Percentiles rank a stretch among this genome's conserved stretches.
Evolutionary conservation across 2,888 invertebrate genomes (phyloP).

Genomic region (Atherix ibis): DNA sequence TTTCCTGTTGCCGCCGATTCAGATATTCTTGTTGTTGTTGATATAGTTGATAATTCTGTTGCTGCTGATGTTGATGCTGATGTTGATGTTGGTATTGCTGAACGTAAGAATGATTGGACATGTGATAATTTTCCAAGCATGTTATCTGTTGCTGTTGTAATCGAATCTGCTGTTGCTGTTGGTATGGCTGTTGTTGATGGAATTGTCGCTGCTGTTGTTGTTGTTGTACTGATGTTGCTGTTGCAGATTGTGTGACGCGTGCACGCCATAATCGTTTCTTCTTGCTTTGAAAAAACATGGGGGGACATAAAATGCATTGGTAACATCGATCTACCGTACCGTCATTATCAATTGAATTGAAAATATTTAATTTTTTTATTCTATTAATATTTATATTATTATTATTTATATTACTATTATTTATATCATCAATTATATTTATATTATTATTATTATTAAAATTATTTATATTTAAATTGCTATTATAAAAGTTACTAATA

Average conservation of each 20-base stretch:
- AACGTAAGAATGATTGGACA: neutral
- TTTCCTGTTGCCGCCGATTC: too few relatives aligned
- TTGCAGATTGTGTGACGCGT: conserved; percentile 23
- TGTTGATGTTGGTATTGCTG: conserved; percentile 16
- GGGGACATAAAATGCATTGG: conserved; percentile 33
- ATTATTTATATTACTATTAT: conserved; percentile 5
- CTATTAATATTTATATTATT: conserved; percentile 6
- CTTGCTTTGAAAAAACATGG: conserved; percentile 31
- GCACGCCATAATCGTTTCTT: conserved; percentile 31
- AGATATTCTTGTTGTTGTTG: too few relatives aligned
- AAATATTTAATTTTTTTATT: conserved; percentile 5
- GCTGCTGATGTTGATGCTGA: conserved; percentile 2
- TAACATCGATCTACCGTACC: conserved; percentile 34
- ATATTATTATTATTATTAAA: conserved; percentile 10
- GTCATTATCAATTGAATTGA: conserved; percentile 30
- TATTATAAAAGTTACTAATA: conserved; percentile 5
- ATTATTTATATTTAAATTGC: conserved; percentile 5
- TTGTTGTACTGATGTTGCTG: conserved; percentile 6
- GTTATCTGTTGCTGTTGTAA: too few relatives aligned
- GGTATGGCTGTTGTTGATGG: conserved; percentile 15
- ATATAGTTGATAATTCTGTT: too few relatives aligned
- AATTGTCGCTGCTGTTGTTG: conserved; percentile 7
- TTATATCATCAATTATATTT: conserved; percentile 19
- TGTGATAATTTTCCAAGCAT: neutral
- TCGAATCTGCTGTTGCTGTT: conserved; percentile 14